These are phyloP conservation scores for Drosophila barbarae DNA, from an alignment of 2,888 invertebrate genomes.

Conservation along the genomic window DNA sequence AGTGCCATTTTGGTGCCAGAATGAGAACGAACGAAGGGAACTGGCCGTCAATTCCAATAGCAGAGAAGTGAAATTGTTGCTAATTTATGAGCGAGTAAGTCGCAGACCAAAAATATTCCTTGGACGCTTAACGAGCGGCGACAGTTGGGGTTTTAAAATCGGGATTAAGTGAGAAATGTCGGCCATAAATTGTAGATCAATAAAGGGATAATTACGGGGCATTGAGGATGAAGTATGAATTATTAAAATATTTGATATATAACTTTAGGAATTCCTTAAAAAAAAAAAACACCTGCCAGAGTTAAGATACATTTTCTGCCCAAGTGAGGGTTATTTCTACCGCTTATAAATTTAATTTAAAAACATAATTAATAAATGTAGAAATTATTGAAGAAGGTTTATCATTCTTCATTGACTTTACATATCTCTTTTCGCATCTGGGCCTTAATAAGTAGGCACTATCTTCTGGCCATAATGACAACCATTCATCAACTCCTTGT, in stretches of 20 bases:
- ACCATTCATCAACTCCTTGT: conserved; percentile 12
- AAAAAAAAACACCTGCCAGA: too few species aligned
- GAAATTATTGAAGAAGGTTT: background rate
- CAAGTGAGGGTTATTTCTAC: background rate
- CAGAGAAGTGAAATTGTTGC: conserved; percentile 63
- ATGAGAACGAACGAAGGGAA: conserved; percentile 23
- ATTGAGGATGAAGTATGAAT: background rate
- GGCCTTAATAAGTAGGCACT: background rate
- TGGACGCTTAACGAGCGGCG: conserved; percentile 53
- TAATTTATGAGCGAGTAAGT: conserved; percentile 62
- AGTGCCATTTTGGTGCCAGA: conserved; percentile 31
- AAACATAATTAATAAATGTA: background rate
- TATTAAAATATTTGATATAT: background rate
- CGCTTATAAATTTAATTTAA: background rate
- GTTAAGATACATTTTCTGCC: too few species aligned
- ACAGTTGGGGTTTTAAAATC: conserved; percentile 30
- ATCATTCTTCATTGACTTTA: background rate
- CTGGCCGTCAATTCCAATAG: conserved; percentile 64
- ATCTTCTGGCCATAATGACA: background rate
- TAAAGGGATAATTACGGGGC: conserved; percentile 2
- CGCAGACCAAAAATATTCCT: conserved; percentile 38
- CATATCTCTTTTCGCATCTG: background rate
- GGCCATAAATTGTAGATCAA: conserved; percentile 28
- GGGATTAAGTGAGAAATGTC: conserved; percentile 23
- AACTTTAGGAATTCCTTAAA: background rate